Evolutionary conservation across 2,888 invertebrate genomes (phyloP), one percentile per base, ranked within the genome.

Genomic region (Laothoe populi): DNA sequence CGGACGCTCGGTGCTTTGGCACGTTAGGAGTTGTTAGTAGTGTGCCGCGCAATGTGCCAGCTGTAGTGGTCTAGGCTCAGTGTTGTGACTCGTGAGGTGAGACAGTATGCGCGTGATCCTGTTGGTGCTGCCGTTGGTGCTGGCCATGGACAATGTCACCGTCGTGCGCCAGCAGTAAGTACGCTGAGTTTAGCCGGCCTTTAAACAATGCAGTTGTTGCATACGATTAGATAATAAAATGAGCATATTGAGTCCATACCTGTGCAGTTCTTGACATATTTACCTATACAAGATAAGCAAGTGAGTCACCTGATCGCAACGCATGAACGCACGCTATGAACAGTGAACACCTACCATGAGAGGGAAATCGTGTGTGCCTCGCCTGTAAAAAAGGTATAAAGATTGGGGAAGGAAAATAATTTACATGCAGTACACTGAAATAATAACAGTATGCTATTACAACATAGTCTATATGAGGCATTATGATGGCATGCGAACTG

Each of bases 151-250:
- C 16, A 70, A 73, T 66, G 74, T 87, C 40, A 69, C 80, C 48
- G 84, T 88, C 35, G 64, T 82, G 44, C 77, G 77, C 66, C 64
- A 70, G 65, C 77, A 68, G 87, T 87, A 61, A 84, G 83, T 75
- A 57, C 46, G 11, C 19, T 7, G 8, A 11, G 31, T 13, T 13
- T 5, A 8, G 31, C 31, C 31, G 31, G 31, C 31, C 8, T 31
- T 31, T 31, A 31, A 8, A 31, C 31, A 8, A 5, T 31, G 2
- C 31, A 8, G 2, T 5, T 31, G 8, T 31, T 8, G 31, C 2
- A 31, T 31, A 31, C 4, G 8, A 5, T 31, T 31, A 26, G 2
- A 31, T 8, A 31, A 5, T 31, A 5, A 31, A 31, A 8, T 8
- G 31, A 5, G 31, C 31, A 4, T 31, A 31, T 8, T 8, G 2